Evolutionary conservation across 1,140 invertebrate species (phyloP), one percentile per base, ranked within the genome.

Genomic region (Brevipalpus yothersi): DNA sequence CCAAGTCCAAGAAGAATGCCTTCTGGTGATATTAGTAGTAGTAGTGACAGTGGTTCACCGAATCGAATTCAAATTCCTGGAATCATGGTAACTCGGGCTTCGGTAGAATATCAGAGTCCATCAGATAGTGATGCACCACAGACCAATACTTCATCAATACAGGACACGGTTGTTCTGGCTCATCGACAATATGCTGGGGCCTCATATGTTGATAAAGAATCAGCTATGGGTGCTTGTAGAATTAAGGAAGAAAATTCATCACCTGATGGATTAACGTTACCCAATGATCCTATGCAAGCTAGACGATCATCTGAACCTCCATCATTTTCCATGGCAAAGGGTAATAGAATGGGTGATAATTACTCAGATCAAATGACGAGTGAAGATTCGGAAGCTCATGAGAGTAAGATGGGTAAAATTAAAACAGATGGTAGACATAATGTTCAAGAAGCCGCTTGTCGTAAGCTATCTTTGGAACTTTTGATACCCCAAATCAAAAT

Each of bases 381-480:
- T 5, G 31, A 31, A 31, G 31, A 31, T 31, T 31, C 31, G 31
- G 31, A 31, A 31, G 31, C 31, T 31, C 31, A 31, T 31, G 31
- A 31, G 31, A 31, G 2, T 5, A 31, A 31, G 31, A 31, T 31
- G 31, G 5, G 5, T 5, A 31, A 31, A 5, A 31, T 31, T 31
- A 31, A 31, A 31, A 31, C 5, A 2, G 31, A 31, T 31, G 31
- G 31, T 47, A 47, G 19, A 47, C 13, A 47, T 15, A 4, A 7
- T 12, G 49, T 19, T 47, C 40, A 40, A 17, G 17, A 11, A 13
- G 2, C 39, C 55, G 17, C 42, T 10, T 17, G n/a, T 39, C 53
- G 58, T 15, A 60, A 60, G 40, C 43, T 39, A 15, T 60, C 59
- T 2, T 45, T 60, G 19, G 59, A 60, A 54, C 40, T 60, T 40